Base-by-base conservation (phyloP, 2,888 invertebrate genomes). In the Ophraella communa region DNA sequence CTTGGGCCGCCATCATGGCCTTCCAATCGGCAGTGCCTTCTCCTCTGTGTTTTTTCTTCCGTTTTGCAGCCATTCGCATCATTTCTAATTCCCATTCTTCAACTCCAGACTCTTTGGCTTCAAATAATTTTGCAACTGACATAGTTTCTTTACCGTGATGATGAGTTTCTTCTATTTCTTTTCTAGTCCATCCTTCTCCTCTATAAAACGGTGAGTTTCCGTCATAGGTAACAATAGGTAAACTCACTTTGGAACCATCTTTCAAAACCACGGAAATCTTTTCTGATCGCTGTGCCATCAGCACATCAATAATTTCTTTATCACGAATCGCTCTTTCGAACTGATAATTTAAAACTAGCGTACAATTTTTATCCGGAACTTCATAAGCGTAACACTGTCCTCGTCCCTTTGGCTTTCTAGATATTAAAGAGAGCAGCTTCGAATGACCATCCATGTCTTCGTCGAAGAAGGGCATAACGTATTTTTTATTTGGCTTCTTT, bases 251-350 rank as follows among this genome's bases (percentile, higher is more conserved):
- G 54, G 87, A 87, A 1, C 90, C 91, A 74, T 90, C 88, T 76
- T 87, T 88, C 72, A 89, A 84, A 80, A 89, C 87, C 11, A 92
- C 85, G 4, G 91, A 82, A 69, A 92, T 88, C 61, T 89, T 90
- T 76, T 91, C 91, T 58, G 88, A 88, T 77, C 91, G 88, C 73
- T 90, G 89, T 3, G 91, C 91, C 23, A 92, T 82, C 87, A 91
- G 89, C 1, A 92, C 88, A 76, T 91, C 91, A 64, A 88, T 84
- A 47, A 93, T 90, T 73, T 91, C 91, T 69, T 91, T 91, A 73
- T 91, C 91, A 18, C 92, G 84, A 54, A 93, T 90, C 3, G 91
- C 91, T 7, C 89, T 88, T 80, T 92, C 92, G 80, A 92, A 85
- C 69, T 87, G 87, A 62, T 91, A 88, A 0, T 90, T 86, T 72